Evolutionary conservation across 2,888 invertebrate species (phyloP), one percentile per base, ranked within the genome.

Genomic region (Embidobia sp.): DNA sequence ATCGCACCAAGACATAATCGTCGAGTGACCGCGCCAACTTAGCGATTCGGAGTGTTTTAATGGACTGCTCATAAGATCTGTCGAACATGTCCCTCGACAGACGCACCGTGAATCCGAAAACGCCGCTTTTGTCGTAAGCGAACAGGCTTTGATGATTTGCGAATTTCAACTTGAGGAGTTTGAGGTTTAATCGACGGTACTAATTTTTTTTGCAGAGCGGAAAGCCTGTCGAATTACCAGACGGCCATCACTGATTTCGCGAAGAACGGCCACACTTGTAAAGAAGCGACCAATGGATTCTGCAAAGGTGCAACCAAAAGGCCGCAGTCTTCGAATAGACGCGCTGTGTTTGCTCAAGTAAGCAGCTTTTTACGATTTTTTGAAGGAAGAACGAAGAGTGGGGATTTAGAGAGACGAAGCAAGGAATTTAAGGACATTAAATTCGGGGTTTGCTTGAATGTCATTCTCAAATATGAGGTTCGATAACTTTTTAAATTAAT

Each of bases 281-380:
- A 84, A 10, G 78, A 83, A 51, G 81, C 79, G 37, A 86, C 84
- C 46, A 86, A 74, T 10, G 22, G 3, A 3, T 46, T 59, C 15
- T 51, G 55, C 7, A 18, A 42, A 46, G 75, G 72, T 3, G 72
- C 70, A 19, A 72, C 48, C n/a, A 53, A 69, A 3, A 59, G 64
- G n/a, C 79, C 77, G 33, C 80, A 84, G 57, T 79, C 81, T 2
- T 83, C 85, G 4, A 86, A 87, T 78, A 77, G 74, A 2, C 85
- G 82, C 53, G 87, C 86, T 13, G 80, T 85, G 19, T 69, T 86
- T 18, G 87, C 87, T 8, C 87, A 87, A 84, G 87, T 87, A 46
- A 80, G 79, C 57, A 29, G n/a, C 33, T 18, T 40, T 16, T 11
- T 22, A n/a, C n/a, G n/a, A n/a, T n/a, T n/a, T n/a, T n/a, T n/a